Base-by-base conservation (phyloP, 1,140 invertebrate species). In the Chrysopa pallens region DNA sequence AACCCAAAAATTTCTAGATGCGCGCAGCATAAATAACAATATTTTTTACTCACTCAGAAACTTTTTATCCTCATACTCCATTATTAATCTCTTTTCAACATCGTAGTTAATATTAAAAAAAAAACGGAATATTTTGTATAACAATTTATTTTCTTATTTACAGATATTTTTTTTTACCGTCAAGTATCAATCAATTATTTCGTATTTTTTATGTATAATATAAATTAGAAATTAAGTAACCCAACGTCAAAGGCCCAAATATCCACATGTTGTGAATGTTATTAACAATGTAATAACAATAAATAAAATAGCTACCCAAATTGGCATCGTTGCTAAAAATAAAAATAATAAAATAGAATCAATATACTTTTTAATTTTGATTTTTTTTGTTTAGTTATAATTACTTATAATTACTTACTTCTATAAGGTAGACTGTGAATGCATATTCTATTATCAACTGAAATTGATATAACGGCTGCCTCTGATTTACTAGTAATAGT, bases 371-470 rank as follows among this genome's bases (percentile, higher is more conserved):
- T 13, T 29, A 17, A n/a, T 35, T 43, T 8, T 28, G n/a, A 38
- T 27, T 15, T 15, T 40, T 40, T 35, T 12, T 7, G 11, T 35
- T 12, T 29, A 28, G 27, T 11, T 17, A 28, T 29, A 40, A 29
- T 38, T 11, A 23, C 4, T 17, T 36, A 40, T 13, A 29, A 12
- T 23, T 8, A 73, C 76, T 74, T 66, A 91, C 86, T 68, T 72
- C 80, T 74, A 57, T 74, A 75, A 29, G 82, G 80, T 61, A 92
- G 73, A 56, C 81, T 85, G 62, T 94, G 89, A 54, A 94, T 76
- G 54, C 83, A 84, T 44, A 95, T 78, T 65, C 81, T 80, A 65
- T 94, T 93, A 67, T 95, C 91, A 36, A 93, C 86, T 13, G 90
- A 94, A 51, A 95, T 90, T 56, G 88, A 92, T 37, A 95, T 69